phyloP scores from a whole-genome alignment of 2,888 invertebrate genomes.

The Plebejus anna region DNA sequence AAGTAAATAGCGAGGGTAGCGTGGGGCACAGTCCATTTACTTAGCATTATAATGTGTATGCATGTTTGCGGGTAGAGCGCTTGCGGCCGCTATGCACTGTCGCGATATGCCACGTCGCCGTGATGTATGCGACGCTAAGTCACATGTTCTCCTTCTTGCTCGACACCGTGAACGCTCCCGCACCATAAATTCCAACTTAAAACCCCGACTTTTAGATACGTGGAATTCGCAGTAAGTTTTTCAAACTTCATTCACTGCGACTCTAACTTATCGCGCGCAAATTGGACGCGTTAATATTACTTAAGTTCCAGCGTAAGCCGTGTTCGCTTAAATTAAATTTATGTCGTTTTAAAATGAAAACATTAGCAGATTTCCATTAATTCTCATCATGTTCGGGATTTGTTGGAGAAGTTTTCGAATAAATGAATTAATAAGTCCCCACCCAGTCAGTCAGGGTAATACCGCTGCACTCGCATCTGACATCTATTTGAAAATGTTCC shows the following conservation, averaged over 20 bases:
- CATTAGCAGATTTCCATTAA: background rate
- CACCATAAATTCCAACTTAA: conserved; percentile 70
- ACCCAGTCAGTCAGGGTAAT: background rate
- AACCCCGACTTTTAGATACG: conserved; percentile 66
- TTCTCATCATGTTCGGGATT: background rate
- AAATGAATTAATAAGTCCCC: conserved; percentile 9
- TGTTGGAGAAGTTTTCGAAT: conserved; percentile 5
- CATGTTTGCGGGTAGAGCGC: conserved; percentile 40
- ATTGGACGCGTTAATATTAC: conserved; percentile 13
- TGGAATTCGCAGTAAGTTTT: conserved; percentile 66
- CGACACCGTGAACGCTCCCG: conserved; percentile 61
- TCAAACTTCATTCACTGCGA: conserved; percentile 57
- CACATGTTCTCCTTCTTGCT: conserved; percentile 64
- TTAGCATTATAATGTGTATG: conserved; percentile 39
- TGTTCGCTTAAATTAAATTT: conserved; percentile 2
- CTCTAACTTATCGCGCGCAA: conserved; percentile 64
- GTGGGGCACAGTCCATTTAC: conserved; percentile 37
- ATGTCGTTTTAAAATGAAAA: conserved; percentile 2
- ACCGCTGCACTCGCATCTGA: conserved; percentile 6
- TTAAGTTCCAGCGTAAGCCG: background rate
- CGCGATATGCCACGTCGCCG: conserved; percentile 66
- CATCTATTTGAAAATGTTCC: conserved; percentile 22
- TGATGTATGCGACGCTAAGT: conserved; percentile 68
- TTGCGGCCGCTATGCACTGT: conserved; percentile 56
- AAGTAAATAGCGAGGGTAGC: conserved; percentile 35